Evolutionary conservation across 2,888 invertebrate genomes (phyloP).

Genomic region (Lasioglossum zephyrum): DNA sequence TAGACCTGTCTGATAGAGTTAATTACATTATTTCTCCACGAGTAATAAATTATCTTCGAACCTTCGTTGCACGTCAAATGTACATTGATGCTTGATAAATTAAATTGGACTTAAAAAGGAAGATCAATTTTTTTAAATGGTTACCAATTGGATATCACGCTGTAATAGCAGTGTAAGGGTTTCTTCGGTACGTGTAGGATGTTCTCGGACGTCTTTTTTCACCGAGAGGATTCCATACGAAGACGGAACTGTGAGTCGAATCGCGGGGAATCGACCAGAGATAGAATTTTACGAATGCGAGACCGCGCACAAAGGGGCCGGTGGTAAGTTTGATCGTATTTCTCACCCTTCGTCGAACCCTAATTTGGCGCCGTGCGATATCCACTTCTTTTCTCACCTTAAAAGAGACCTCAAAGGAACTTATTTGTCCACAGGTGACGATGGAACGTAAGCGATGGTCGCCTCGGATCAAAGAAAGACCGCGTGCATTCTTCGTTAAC

Average conservation of each 20-base stretch:
- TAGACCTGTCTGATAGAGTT: not conserved
- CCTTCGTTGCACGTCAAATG: no score
- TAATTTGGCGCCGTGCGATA: slow-evolving; percentile 20
- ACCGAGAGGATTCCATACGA: not conserved
- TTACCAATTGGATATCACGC: not conserved
- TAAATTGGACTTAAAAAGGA: not conserved
- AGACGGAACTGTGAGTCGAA: slow-evolving; percentile 1
- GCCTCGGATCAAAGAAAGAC: slow-evolving; percentile 17
- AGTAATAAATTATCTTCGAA: no score
- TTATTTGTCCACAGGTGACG: slow-evolving; percentile 12
- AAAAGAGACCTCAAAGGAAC: slow-evolving; percentile 13
- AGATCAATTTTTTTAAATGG: no score
- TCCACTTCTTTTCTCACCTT: slow-evolving; percentile 12
- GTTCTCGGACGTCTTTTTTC: not conserved
- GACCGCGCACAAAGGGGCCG: not conserved
- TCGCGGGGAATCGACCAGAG: not conserved
- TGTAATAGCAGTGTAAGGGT: not conserved
- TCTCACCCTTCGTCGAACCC: slow-evolving; percentile 7
- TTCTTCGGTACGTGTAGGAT: not conserved
- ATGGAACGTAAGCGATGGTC: slow-evolving; percentile 12
- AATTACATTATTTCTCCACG: no score
- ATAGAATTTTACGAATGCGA: slow-evolving; percentile 12
- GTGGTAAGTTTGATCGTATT: not conserved
- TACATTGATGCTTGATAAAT: not conserved
- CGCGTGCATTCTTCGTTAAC: slow-evolving; percentile 9